phyloP scores from a whole-genome alignment of 2,797 vertebrate species.

The Sebastes steindachneri region DNA sequence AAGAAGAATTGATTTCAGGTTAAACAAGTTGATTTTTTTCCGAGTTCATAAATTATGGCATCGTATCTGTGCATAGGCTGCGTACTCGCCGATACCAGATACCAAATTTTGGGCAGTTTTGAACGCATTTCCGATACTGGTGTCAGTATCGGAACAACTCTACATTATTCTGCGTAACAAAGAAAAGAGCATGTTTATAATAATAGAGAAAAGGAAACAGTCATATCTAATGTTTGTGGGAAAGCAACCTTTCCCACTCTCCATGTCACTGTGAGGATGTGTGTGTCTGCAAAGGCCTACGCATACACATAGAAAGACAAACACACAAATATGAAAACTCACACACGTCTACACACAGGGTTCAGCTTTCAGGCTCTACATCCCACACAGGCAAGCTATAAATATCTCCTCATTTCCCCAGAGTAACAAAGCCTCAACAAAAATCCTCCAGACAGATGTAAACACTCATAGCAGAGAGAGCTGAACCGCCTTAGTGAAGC shows the following conservation, averaged over 20 bases:
- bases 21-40: too few species aligned
- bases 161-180: not conserved
- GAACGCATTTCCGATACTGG: too few species aligned
- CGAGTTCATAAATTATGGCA: too few species aligned
- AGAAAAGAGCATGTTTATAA: not conserved
- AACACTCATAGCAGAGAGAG: slow-evolving; percentile 1
- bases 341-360: slow-evolving; percentile 4
- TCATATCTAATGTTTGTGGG: slow-evolving; percentile 31
- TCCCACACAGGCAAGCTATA: slow-evolving; percentile 68
- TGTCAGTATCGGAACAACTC: too few species aligned
- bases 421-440: slow-evolving; percentile 39
- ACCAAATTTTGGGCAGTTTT: too few species aligned
- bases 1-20: too few species aligned
- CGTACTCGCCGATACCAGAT: too few species aligned
- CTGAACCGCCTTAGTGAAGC: not conserved
- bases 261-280: slow-evolving; percentile 12
- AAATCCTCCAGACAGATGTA: slow-evolving; percentile 42
- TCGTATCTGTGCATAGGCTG: too few species aligned
- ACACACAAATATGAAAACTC: slow-evolving; percentile 21
- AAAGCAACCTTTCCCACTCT: slow-evolving; percentile 65
- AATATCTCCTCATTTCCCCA: slow-evolving; percentile 67
- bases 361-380: slow-evolving; percentile 38
- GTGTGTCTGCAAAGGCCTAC: not conserved
- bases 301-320: not conserved
- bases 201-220: not conserved